Evolutionary conservation across 2,888 invertebrate genomes (phyloP), one percentile per base, ranked within the genome.

Genomic region (Andrena trimmerana): DNA sequence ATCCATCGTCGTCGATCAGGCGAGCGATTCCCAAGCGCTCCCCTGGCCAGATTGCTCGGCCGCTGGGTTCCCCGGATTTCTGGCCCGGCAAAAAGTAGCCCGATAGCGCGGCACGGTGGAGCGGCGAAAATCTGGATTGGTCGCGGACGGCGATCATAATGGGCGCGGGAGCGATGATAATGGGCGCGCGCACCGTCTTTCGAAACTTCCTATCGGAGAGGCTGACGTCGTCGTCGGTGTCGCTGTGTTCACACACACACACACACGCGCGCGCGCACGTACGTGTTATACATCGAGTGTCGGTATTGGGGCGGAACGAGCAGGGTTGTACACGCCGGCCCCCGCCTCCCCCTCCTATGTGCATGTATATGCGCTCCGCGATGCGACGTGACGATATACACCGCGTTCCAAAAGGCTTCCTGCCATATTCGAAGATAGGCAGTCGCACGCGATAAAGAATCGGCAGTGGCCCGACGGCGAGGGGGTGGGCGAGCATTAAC

Each of bases 231-330:
- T 72, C 81, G 79, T 66, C 62, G 36, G 20, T 66, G 66, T 67
- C 7, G 24, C 7, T 36, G 13, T 72, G 24, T 48, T 16, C 72
- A 7, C 52, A 31, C 10, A 10, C 5, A 4, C 10, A 27, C 20
- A 24, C 10, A 1, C n/a, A 6, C n/a, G n/a, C 20, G 20, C 20
- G 20, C 20, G 20, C 20, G 20, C 65, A 20, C 29, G 5, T 27
- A 20, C 27, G 36, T 8, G 20, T 8, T 27, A 57, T 13, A 71
- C 50, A 65, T 67, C 67, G 80, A 62, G 85, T 79, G 78, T 83
- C 89, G 90, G 90, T 88, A 90, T 90, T 88, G 88, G 87, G 89
- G 81, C 89, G 90, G 89, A 90, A 90, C 89, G 89, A 84, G 74
- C 80, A 84, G 84, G 83, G 78, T 79, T 57, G 74, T 82, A 69